Percentiles rank a stretch among this genome's conserved stretches.
Conservation (phyloP, 1,140 invertebrate genomes). For the Ctenoplectra terminalis region DNA sequence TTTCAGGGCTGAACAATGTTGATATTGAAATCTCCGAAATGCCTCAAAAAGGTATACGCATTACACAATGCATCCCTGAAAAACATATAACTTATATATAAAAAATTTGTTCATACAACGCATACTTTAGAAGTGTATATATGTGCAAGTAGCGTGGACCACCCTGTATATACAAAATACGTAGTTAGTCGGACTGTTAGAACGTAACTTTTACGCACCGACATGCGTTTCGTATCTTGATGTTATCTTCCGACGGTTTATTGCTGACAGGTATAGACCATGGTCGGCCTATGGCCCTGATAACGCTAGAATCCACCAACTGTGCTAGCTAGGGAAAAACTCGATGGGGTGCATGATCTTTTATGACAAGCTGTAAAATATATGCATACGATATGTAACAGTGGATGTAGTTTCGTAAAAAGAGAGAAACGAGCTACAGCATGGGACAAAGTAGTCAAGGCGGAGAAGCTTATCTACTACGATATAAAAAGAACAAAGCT, state of each 20-base stretch:
- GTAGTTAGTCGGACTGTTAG: background rate
- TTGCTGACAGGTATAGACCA: conserved; percentile 28
- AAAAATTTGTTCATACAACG: no score
- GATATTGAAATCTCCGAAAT: no score
- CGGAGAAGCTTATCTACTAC: background rate
- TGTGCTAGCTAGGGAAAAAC: background rate
- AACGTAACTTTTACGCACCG: conserved; percentile 44
- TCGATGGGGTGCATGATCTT: conserved; percentile 15
- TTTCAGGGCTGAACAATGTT: no score
- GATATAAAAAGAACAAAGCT: no score
- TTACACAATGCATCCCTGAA: no score
- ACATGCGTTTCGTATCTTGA: conserved; percentile 48
- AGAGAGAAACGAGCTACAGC: conserved; percentile 12
- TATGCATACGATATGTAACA: conserved; percentile 49
- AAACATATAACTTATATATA: no score
- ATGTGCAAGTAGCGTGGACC: no score
- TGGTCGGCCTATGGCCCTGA: conserved; percentile 27
- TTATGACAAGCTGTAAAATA: conserved; percentile 58
- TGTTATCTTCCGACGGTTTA: conserved; percentile 56
- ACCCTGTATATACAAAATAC: no score
- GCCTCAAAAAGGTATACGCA: no score
- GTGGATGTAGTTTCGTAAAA: conserved; percentile 37
- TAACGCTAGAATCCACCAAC: conserved; percentile 39
- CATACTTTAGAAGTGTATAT: no score
- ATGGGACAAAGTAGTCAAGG: background rate